phyloP scores from a whole-genome alignment of 2,113 vertebrate genomes.

The Agelaius phoeniceus region DNA sequence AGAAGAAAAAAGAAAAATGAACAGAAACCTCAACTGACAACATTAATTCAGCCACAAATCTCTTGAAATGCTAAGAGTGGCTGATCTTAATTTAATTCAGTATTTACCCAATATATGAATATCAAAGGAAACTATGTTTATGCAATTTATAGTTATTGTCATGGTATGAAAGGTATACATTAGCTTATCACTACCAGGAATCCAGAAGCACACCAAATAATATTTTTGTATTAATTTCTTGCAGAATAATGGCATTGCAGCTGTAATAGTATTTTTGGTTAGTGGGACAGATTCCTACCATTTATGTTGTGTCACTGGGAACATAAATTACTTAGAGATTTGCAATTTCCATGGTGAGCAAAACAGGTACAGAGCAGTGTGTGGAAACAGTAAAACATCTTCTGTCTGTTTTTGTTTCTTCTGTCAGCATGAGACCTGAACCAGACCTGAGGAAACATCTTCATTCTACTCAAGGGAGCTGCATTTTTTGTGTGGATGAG shows the following conservation, averaged over 20 bases:
- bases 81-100: neutral
- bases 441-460: neutral
- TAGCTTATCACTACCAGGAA: neutral
- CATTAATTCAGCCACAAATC: neutral
- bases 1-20: neutral
- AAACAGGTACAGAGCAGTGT: neutral
- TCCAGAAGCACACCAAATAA: neutral
- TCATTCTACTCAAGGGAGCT: accelerated
- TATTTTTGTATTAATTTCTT: neutral
- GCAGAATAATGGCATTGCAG: neutral
- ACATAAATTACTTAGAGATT: neutral
- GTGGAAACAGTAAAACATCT: neutral
- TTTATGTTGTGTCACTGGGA: neutral
- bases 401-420: neutral
- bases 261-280: neutral
- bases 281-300: neutral
- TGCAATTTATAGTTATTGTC: neutral
- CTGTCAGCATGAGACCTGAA: neutral
- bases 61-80: neutral
- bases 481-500: neutral
- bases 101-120: neutral
- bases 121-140: neutral
- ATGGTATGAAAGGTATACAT: neutral
- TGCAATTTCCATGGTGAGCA: neutral
- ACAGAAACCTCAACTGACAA: neutral